Evolutionary conservation across 2,113 vertebrate genomes (phyloP).

Genomic region (Sigmodon hispidus): DNA sequence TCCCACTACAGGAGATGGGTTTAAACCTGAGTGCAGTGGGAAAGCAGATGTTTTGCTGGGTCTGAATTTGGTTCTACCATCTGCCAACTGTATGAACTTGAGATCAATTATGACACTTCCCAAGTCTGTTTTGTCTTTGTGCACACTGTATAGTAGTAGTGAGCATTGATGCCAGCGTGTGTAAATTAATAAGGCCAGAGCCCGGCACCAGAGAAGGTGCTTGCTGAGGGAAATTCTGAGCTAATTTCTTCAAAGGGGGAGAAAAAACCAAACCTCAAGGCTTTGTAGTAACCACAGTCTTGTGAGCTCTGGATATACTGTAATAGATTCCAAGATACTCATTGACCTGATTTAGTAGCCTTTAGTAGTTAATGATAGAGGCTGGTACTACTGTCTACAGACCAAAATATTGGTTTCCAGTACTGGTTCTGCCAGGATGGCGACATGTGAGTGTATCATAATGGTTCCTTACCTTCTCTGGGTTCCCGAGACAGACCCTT

Average conservation of each 20-base stretch:
- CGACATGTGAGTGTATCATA: neutral
- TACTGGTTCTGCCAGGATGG: neutral
- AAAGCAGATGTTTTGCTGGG: neutral
- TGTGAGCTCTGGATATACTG: neutral
- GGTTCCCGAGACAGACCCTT: neutral
- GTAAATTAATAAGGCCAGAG: neutral
- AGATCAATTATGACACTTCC: neutral
- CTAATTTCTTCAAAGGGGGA: neutral
- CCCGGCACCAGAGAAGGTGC: neutral
- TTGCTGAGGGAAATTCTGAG: neutral
- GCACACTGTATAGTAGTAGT: neutral
- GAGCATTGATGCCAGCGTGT: neutral
- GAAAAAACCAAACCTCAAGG: neutral
- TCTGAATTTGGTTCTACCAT: neutral
- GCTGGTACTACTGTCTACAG: neutral
- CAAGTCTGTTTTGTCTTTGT: neutral
- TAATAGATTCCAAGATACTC: neutral
- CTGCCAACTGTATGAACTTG: neutral
- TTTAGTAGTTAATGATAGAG: conserved; percentile 32
- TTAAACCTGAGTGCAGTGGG: neutral
- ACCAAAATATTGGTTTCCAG: conserved; percentile 35
- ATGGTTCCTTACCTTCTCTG: neutral
- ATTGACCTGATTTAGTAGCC: neutral
- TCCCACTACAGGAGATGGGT: neutral
- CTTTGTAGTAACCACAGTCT: neutral